Evolutionary conservation across 2,113 vertebrate species (phyloP).

Genomic region (Eudyptes chrysolophus): DNA sequence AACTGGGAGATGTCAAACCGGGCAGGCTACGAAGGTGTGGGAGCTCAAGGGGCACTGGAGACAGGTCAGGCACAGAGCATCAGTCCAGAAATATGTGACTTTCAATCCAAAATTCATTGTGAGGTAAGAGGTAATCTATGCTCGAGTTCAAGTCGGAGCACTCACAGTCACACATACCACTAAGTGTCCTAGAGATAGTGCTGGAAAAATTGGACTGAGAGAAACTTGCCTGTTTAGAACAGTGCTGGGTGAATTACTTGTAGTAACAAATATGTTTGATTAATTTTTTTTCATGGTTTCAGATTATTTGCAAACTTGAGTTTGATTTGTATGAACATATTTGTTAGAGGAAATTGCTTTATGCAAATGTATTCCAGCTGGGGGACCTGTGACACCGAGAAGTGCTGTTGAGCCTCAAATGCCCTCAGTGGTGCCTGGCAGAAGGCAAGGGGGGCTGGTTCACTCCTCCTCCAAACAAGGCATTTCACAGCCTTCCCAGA

Average conservation of each 20-base stretch:
- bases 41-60: background rate
- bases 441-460: background rate
- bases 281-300: background rate
- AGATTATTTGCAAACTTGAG: constrained; percentile 6
- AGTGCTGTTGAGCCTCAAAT: constrained; percentile 19
- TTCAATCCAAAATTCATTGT: background rate
- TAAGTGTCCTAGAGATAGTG: background rate
- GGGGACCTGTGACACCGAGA: constrained; percentile 16
- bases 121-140: background rate
- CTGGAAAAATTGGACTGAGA: background rate
- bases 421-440: constrained; percentile 3
- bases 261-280: background rate
- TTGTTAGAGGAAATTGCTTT: constrained; percentile 60
- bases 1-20: background rate
- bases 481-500: constrained; percentile 30
- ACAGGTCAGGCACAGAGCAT: background rate
- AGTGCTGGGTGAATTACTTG: background rate
- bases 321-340: constrained; percentile 27
- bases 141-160: background rate
- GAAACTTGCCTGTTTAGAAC: background rate
- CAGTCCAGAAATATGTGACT: background rate
- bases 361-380: constrained; percentile 47
- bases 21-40: background rate
- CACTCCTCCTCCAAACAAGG: background rate
- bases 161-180: background rate